Base-by-base conservation (phyloP, 2,113 vertebrate genomes). In the Trematomus loennbergii region DNA sequence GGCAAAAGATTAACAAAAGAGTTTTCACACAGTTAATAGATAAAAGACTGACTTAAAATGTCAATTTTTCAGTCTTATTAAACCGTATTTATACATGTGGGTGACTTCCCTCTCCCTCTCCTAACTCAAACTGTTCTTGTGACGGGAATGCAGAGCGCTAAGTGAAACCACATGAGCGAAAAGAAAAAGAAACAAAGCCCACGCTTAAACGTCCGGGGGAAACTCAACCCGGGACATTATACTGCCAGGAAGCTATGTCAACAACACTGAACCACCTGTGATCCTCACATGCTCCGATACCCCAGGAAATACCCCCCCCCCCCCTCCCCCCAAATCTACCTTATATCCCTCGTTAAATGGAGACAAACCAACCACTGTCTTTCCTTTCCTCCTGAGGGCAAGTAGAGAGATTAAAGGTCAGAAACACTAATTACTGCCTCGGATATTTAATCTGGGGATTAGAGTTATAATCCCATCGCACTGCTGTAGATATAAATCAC, bases 361-460 rank as follows among this genome's bases (percentile, higher is more conserved):
- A 83, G 66, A 81, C 77, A 87, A 82, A 74, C 77, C 46, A 63
- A 59, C 82, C 48, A 54, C 78, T 78, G 78, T 84, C 57, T 61
- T 33, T 78, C 36, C 36, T 20, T 58, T 62, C 67, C 8, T 69
- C 73, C 0, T 0, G 17, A 55, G 82, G 66, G 36, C 75, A 78
- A 16, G 65, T 52, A 12, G 65, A 64, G 17, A 70, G 85, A 87
- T 79, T 79, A 72, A 9, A 86, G 89, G 87, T 93, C 87, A 89
- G 33, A 82, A 71, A 82, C 70, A 81, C 82, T 88, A 88, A 91
- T 89, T 92, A 86, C 80, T 0, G 58, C 61, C 87, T 74, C 82
- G 7, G 82, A 75, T 78, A 87, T 87, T 87, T 88, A 84, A 90
- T 92, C 88, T 40, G 9, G 52, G 84, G 90, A 91, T 91, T 89